Base-by-base conservation (phyloP, 2,797 vertebrate species). In the Danio kyathit region DNA sequence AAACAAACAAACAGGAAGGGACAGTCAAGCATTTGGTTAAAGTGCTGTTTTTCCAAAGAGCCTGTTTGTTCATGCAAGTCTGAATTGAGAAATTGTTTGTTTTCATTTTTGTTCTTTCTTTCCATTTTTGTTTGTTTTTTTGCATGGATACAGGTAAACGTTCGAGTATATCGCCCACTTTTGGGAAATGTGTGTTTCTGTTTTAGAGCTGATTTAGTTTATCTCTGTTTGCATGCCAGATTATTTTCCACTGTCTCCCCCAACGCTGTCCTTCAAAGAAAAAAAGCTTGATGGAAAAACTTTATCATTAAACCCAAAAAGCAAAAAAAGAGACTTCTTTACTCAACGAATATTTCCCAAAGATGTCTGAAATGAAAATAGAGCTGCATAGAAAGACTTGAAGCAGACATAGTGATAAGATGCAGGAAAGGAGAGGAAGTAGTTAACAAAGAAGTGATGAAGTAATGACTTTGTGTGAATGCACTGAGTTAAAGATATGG, bases 31-130 rank as follows among this genome's bases (percentile, higher is more conserved):
- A 89, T 92, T 93, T 91, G 93, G 91, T 93, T 93, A 91, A 29
- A 93, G 92, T 92, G 92, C 92, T 93, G 93, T 95, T 95, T 95
- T 95, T 94, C 92, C 94, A 95, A 94, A 93, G 93, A 94, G 93
- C 92, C 90, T 92, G 91, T 93, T 90, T 89, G 91, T 91, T 89
- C 88, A 91, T 93, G 92, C 92, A 94, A 88, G 89, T 91, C 90
- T 89, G 87, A 86, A 88, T 79, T 48, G 43, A 89, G 87, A 86
- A 86, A 82, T 80, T 74, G 88, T 92, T 90, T 90, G 88, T 92
- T 92, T 91, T 91, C 87, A 89, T 91, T 94, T 91, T 85, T 83
- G 81, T 85, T 77, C 82, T 75, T 82, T 84, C 87, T 92, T 90
- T 90, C 86, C 91, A 90, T 91, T 87, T 79, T 40, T 57, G 40